Evolutionary conservation across 2,797 vertebrate species (phyloP), one percentile per base, ranked within the genome.

Genomic region (Hafferia zeledoni): DNA sequence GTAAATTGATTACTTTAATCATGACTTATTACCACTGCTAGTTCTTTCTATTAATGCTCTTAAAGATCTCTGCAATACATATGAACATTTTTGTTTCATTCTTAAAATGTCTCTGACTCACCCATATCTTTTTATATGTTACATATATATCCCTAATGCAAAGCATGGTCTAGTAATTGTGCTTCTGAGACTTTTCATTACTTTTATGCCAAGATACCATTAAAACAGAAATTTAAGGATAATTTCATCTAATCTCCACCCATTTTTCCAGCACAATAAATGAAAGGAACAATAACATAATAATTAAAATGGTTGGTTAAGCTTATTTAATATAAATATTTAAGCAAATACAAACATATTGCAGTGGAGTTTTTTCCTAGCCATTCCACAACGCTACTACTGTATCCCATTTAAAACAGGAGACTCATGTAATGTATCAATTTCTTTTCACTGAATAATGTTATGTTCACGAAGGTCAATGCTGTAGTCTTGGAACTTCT

Each of bases 321-420:
- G 4, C 17, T 72, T 59, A 55, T 17, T 76, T 59, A 61, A 39
- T 55, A 50, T 9, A 79, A 91, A 39, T 47, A 0, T 50, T 92
- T 79, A 57, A 64, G 17, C 17, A 86, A 75, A 83, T 53, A 68
- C 31, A 86, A 63, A 33, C 28, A n/a, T 24, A 46, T 41, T 43
- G 33, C 3, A 2, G 2, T 33, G 3, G 7, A 43, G 4, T 13
- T 8, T 69, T 41, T 86, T 55, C 8, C 56, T 59, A 89, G 46
- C 3, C 9, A 10, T 47, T 22, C 3, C 3, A 60, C 12, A 72
- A 19, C 2, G 1, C 5, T 37, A 31, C 2, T 47, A 43, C 5
- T 24, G 3, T 44, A 5, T 49, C 10, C 11, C 15, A 52, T 80
- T 55, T 11, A 18, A 41, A 83, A 70, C 53, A 2, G 10, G 52